A percentile compares a stretch with the other conserved stretches of the same genome.
Evolutionary conservation across 2,888 invertebrate genomes (phyloP).

Genomic region (Gari tellinella): DNA sequence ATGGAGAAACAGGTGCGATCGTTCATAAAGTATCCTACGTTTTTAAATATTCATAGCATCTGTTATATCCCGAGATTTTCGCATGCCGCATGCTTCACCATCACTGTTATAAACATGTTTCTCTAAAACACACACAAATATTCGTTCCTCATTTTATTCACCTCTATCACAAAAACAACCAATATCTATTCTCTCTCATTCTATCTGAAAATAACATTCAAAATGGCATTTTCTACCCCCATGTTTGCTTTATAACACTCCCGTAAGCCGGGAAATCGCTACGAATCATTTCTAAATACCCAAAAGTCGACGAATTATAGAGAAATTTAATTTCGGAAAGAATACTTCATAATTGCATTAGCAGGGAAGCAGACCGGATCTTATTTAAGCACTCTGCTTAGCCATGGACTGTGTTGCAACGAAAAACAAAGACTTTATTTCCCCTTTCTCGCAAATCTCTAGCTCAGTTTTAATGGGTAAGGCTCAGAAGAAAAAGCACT

Average conservation of each 20-base stretch:
- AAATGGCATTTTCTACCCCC: too few relatives aligned
- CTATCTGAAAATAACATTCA: too few relatives aligned
- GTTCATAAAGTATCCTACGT: too few relatives aligned
- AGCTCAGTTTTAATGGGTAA: conserved; percentile 50
- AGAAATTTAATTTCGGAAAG: conserved; percentile 66
- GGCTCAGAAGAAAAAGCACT: conserved; percentile 54
- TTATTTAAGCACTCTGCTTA: conserved; percentile 51
- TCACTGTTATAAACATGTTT: too few relatives aligned
- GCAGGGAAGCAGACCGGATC: conserved; percentile 51
- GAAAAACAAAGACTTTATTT: conserved; percentile 46
- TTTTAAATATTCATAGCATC: too few relatives aligned
- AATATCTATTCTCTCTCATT: too few relatives aligned
- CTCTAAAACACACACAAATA: too few relatives aligned
- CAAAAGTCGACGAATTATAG: conserved; percentile 61
- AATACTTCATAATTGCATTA: conserved; percentile 67
- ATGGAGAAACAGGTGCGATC: too few relatives aligned
- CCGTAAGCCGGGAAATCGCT: conserved; percentile 51
- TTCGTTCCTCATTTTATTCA: too few relatives aligned
- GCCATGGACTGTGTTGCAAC: conserved; percentile 28
- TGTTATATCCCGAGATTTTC: too few relatives aligned
- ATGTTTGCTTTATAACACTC: conserved; percentile 15
- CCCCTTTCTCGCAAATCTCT: conserved; percentile 40
- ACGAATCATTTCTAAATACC: conserved; percentile 63
- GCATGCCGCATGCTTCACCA: too few relatives aligned
- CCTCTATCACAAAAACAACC: too few relatives aligned